A percentile compares a stretch with the other conserved stretches of the same genome.
Conservation (phyloP, 2,888 invertebrate species). For the Carabus problematicus region DNA sequence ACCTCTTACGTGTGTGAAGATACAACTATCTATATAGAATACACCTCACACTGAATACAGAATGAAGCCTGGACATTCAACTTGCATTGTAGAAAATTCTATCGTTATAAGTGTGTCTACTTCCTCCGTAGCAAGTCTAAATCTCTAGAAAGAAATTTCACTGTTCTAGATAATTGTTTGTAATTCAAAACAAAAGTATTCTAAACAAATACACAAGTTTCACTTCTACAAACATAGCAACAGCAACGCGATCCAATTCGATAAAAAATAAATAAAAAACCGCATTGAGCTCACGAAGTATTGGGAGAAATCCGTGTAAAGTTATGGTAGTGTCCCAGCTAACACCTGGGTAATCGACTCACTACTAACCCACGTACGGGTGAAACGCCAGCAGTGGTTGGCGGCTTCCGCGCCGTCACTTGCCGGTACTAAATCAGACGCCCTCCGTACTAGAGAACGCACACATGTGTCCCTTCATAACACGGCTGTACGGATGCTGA, state of each 20-base stretch:
- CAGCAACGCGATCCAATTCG: background rate
- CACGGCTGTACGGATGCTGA: background rate
- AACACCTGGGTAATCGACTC: constrained; percentile 21
- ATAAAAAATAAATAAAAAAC: constrained; percentile 7
- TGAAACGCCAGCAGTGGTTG: constrained; percentile 8
- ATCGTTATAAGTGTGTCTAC: no score
- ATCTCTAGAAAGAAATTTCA: no score
- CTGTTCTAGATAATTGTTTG: no score
- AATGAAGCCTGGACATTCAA: no score
- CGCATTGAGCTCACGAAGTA: constrained; percentile 7
- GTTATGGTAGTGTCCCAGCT: constrained; percentile 12
- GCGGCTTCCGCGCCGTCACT: constrained; percentile 49
- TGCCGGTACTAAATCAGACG: constrained; percentile 52
- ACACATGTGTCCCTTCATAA: constrained; percentile 54
- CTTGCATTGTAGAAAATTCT: no score
- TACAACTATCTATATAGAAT: no score
- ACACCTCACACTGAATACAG: no score
- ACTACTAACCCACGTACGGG: constrained; percentile 39
- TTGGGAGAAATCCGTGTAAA: constrained; percentile 30
- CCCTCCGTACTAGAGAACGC: constrained; percentile 48
- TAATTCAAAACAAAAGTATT: no score
- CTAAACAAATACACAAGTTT: no score
- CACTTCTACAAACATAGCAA: no score
- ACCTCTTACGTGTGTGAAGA: no score
- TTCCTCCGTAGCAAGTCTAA: no score